phyloP scores from a whole-genome alignment of 1,140 invertebrate species.

The Drosophila nebulosa region DNA sequence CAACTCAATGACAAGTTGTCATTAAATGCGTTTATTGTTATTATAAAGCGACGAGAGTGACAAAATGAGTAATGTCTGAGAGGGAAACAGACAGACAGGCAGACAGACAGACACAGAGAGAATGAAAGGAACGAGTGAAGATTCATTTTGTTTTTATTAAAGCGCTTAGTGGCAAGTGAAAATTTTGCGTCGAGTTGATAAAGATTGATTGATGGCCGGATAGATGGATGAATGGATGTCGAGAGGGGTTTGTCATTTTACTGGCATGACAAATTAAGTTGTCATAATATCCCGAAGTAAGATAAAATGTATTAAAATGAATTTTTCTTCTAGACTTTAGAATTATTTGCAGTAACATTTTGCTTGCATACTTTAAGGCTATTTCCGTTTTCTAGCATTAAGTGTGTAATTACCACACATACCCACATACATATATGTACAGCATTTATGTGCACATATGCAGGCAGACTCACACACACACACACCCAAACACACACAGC shows the following conservation, averaged over 20 bases:
- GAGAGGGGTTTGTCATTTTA: slow-evolving; percentile 14
- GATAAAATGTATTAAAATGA: slow-evolving; percentile 12
- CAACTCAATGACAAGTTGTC: slow-evolving; percentile 43
- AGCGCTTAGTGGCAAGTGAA: slow-evolving; percentile 60
- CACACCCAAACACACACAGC: slow-evolving; percentile 11
- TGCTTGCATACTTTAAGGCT: slow-evolving; percentile 8
- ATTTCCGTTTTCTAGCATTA: neutral
- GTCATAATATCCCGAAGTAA: slow-evolving; percentile 50
- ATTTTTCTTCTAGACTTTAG: slow-evolving; percentile 11
- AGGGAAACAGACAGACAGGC: neutral
- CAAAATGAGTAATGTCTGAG: slow-evolving; percentile 53
- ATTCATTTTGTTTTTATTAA: slow-evolving; percentile 51
- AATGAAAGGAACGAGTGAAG: neutral
- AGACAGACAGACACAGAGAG: neutral
- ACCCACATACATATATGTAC: slow-evolving; percentile 7
- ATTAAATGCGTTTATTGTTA: slow-evolving; percentile 70
- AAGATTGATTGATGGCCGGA: slow-evolving; percentile 64
- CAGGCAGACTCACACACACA: no score
- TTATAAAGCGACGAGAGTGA: slow-evolving; percentile 37
- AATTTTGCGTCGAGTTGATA: slow-evolving; percentile 58
- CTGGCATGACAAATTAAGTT: slow-evolving; percentile 67
- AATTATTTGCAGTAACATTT: neutral
- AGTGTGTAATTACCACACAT: neutral
- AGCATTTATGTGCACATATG: neutral
- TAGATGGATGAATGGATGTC: neutral